A percentile compares a stretch with the other conserved stretches of the same genome.
Conservation (phyloP, 2,113 vertebrate genomes). For the Hiodon tergisus region DNA sequence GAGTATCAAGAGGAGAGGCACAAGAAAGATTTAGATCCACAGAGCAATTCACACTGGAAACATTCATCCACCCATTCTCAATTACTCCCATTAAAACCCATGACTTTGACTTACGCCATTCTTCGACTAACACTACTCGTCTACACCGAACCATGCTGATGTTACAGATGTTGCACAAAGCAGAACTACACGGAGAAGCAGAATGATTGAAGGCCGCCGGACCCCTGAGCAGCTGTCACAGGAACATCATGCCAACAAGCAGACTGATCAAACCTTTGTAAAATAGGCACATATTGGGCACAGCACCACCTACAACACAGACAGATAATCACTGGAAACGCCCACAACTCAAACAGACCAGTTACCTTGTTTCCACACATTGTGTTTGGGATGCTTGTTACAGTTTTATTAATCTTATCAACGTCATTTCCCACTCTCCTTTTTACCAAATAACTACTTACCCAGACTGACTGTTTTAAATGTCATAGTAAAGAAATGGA, state of each 20-base stretch:
- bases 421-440: background rate
- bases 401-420: constrained; percentile 2
- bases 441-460: too few relatives aligned
- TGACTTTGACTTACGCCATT: too few relatives aligned
- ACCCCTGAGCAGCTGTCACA: background rate
- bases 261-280: background rate
- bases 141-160: too few relatives aligned
- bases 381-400: constrained; percentile 26
- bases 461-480: too few relatives aligned
- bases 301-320: constrained; percentile 35
- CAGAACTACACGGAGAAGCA: constrained; percentile 1
- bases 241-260: background rate
- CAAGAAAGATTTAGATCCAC: background rate
- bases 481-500: too few relatives aligned
- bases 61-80: background rate
- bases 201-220: background rate
- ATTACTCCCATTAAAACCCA: too few relatives aligned
- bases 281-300: constrained; percentile 32
- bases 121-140: too few relatives aligned
- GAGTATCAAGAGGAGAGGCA: constrained; percentile 32
- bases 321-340: constrained; percentile 31
- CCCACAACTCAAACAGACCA: constrained; percentile 42
- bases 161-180: background rate
- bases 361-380: constrained; percentile 61
- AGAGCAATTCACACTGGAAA: constrained; percentile 1